Conservation (phyloP, 2,888 invertebrate genomes). For the Caenorhabditis sinica region DNA sequence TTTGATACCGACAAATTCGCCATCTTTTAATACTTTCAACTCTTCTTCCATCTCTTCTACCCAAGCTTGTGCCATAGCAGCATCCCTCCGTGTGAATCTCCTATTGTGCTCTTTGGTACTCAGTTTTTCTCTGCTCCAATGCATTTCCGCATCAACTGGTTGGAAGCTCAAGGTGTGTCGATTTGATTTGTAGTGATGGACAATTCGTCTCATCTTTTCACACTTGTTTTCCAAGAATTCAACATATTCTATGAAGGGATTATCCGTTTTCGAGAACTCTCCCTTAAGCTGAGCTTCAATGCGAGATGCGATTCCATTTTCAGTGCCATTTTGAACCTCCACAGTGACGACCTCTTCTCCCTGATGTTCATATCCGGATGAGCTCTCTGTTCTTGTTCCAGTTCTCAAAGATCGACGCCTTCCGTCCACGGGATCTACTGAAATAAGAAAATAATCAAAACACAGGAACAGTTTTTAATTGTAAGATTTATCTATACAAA, state of each 20-base stretch:
- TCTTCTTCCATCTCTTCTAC: background rate
- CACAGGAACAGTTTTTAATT: too few relatives aligned
- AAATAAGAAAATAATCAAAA: too few relatives aligned
- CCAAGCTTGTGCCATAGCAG: background rate
- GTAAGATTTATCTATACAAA: too few relatives aligned
- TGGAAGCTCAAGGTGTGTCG: background rate
- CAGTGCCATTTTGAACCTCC: too few relatives aligned
- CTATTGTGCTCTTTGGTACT: background rate
- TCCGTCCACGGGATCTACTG: too few relatives aligned
- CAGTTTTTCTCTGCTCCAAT: conserved; percentile 3
- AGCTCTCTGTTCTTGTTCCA: too few relatives aligned
- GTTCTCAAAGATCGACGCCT: too few relatives aligned
- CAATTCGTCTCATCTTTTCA: background rate
- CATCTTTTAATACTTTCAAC: background rate
- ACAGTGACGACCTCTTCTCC: too few relatives aligned
- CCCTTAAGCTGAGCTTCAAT: background rate
- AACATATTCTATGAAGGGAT: background rate
- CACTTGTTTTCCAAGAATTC: background rate
- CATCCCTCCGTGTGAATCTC: conserved; percentile 19
- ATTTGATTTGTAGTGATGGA: background rate
- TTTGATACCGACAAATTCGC: background rate
- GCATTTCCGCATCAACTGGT: background rate
- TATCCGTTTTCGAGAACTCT: background rate
- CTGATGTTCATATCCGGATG: too few relatives aligned
- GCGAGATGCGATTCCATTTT: too few relatives aligned